Percentiles rank a stretch among this genome's conserved stretches.
These are phyloP conservation scores for Syrrhaptes paradoxus DNA, from an alignment of 2,113 vertebrate genomes.

Conservation along the genomic window DNA sequence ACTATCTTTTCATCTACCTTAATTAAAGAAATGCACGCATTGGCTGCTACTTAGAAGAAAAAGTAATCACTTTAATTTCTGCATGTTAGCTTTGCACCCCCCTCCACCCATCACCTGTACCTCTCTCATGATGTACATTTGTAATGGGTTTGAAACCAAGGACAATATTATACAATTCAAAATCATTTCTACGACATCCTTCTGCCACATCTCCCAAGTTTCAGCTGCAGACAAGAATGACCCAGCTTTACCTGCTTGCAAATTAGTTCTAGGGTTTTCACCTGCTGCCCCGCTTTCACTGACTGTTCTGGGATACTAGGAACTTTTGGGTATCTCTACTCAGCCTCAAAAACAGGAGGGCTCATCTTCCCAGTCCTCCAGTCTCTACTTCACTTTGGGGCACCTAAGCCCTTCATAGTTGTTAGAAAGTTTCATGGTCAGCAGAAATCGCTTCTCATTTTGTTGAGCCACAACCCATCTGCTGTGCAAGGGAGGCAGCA, in stretches of 20 bases:
- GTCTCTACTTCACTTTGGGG: background rate
- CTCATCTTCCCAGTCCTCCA: background rate
- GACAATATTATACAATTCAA: background rate
- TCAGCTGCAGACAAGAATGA: background rate
- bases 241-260: background rate
- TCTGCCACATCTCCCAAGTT: background rate
- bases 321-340: background rate
- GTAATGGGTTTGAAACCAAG: too few relatives aligned
- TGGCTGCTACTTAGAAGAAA: background rate
- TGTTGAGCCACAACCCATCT: background rate
- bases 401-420: background rate
- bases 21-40: background rate
- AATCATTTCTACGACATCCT: background rate
- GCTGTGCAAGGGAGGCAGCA: background rate
- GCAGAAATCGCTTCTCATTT: background rate
- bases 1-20: slow-evolving; percentile 1
- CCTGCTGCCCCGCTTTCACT: background rate
- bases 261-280: background rate
- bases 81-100: background rate
- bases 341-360: background rate
- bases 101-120: background rate
- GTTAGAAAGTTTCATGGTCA: background rate
- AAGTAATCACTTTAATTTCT: background rate
- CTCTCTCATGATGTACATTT: background rate
- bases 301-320: background rate